These are phyloP conservation scores for Drosophila watanabei DNA, from an alignment of 1,140 invertebrate species.

Conservation along the genomic window DNA sequence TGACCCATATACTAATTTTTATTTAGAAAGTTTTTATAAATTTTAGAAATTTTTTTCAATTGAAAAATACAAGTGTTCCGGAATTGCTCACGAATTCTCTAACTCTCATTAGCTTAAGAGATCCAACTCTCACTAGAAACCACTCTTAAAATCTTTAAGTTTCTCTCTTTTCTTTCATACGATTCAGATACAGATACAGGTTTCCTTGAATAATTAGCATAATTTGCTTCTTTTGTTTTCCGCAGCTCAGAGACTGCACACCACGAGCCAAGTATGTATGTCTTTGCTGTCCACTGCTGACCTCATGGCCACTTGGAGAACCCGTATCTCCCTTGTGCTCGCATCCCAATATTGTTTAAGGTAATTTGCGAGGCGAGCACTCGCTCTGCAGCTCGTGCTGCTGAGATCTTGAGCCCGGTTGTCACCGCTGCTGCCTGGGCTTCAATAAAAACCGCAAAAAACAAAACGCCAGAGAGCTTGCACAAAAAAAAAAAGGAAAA, in stretches of 20 bases:
- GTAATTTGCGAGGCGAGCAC: conserved; percentile 54
- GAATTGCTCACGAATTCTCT: not conserved
- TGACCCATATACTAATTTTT: not conserved
- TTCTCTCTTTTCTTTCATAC: conserved; percentile 6
- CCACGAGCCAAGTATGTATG: not conserved
- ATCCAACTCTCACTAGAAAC: not conserved
- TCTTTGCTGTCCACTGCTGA: conserved; percentile 44
- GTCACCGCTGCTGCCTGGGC: conserved; percentile 31
- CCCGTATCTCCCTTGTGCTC: conserved; percentile 24
- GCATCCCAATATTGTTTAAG: conserved; percentile 55
- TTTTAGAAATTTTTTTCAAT: not conserved
- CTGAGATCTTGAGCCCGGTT: conserved; percentile 25
- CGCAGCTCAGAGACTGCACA: conserved; percentile 9
- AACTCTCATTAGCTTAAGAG: conserved; percentile 2
- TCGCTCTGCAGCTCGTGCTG: conserved; percentile 38
- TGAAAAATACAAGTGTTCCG: not conserved
- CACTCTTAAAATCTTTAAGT: not conserved
- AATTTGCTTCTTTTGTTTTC: conserved; percentile 63
- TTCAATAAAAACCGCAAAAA: conserved; percentile 73
- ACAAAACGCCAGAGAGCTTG: not conserved
- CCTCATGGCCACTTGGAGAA: conserved; percentile 47
- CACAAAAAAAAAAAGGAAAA: conserved; percentile 9
- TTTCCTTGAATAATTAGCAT: conserved; percentile 78
- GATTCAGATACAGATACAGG: conserved; percentile 46
- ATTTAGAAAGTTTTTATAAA: not conserved